These are phyloP conservation scores for Pocota personata DNA, from an alignment of 2,888 invertebrate species.

Conservation along the genomic window DNA sequence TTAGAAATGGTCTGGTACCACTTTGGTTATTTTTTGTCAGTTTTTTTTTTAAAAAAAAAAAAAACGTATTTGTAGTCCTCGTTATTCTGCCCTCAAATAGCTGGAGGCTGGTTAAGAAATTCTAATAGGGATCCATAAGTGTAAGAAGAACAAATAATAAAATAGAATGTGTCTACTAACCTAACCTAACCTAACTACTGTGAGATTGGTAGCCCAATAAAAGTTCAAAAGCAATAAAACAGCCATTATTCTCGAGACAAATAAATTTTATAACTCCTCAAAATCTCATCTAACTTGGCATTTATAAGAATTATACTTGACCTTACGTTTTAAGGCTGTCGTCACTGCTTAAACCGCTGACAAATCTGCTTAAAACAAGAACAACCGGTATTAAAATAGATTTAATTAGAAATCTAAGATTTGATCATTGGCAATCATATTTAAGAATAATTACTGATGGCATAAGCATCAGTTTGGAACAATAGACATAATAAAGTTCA, in stretches of 20 bases:
- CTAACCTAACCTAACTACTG: no score
- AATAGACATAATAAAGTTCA: background rate
- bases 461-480: background rate
- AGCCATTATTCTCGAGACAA: background rate
- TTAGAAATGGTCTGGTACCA: no score
- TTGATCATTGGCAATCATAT: background rate
- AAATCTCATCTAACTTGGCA: background rate
- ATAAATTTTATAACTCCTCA: background rate
- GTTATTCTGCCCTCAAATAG: no score
- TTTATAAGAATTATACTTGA: background rate
- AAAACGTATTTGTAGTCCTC: no score
- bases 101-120: no score
- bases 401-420: background rate
- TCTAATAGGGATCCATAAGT: no score
- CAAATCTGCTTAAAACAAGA: conserved; percentile 4
- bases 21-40: no score
- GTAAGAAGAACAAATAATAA: no score
- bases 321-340: background rate
- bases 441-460: background rate
- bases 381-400: background rate
- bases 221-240: background rate
- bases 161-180: no score
- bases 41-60: no score
- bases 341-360: background rate
- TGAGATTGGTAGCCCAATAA: no score